A percentile compares a stretch with the other conserved stretches of the same genome.
Conservation (phyloP, 2,113 vertebrate species). For the Leucopternis melanops region DNA sequence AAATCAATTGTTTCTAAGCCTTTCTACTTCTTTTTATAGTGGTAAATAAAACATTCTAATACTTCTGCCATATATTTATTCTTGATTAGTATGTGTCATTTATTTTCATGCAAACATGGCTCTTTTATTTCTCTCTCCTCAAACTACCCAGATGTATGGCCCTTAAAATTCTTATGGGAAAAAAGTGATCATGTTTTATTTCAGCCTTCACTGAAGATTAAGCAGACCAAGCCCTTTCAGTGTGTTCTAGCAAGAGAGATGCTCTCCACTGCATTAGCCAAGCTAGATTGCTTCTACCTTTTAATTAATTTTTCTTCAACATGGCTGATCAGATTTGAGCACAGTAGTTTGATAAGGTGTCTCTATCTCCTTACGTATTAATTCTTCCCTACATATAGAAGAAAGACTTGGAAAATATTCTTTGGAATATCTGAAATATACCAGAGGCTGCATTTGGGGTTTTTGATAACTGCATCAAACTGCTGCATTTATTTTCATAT, state of each 20-base stretch:
- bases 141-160: not conserved
- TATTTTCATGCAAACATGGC: not conserved
- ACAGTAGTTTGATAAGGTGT: not conserved
- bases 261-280: not conserved
- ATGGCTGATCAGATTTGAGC: not conserved
- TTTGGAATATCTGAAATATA: not conserved
- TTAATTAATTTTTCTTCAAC: not conserved
- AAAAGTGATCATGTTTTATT: not conserved
- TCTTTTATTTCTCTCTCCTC: not conserved
- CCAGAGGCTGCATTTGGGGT: not conserved
- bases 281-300: not conserved
- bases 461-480: not conserved
- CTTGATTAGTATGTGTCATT: not conserved
- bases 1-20: not conserved
- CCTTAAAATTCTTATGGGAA: not conserved
- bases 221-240: not conserved
- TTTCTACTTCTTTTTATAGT: not conserved
- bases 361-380: not conserved
- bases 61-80: not conserved
- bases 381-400: not conserved
- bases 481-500: not conserved
- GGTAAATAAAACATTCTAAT: not conserved
- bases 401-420: not conserved
- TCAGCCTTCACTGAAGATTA: not conserved
- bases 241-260: not conserved